Conservation (phyloP, 2,888 invertebrate genomes). For the Nemotelus pantherinus region DNA sequence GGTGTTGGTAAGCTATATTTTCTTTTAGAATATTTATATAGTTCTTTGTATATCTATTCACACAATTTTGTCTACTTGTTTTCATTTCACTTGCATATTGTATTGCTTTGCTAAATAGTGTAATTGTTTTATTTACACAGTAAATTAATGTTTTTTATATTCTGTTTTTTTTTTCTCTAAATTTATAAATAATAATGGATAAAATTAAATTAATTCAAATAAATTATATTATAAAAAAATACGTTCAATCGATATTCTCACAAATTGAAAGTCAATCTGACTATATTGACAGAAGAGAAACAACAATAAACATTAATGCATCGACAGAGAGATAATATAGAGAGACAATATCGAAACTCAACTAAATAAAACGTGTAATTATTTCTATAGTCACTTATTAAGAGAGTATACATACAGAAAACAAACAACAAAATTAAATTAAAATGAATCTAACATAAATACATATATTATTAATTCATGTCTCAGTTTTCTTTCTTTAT, state of each 20-base stretch:
- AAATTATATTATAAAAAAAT: constrained; percentile 38
- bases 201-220: constrained; percentile 32
- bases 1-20: too few species aligned
- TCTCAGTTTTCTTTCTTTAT: background rate
- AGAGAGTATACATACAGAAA: background rate
- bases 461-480: constrained; percentile 1
- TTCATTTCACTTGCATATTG: constrained; percentile 3
- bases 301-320: too few species aligned
- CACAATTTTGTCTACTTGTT: background rate
- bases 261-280: too few species aligned
- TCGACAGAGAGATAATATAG: too few species aligned
- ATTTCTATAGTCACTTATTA: background rate
- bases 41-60: too few species aligned
- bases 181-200: background rate
- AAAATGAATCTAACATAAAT: too few species aligned
- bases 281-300: too few species aligned
- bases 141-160: constrained; percentile 21
- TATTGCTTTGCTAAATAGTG: constrained; percentile 16
- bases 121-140: constrained; percentile 38
- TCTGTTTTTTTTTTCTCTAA: constrained; percentile 1
- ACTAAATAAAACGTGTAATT: constrained; percentile 20
- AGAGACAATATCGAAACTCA: background rate
- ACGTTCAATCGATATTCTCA: background rate
- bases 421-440: background rate
- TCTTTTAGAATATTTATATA: too few species aligned